Evolutionary conservation across 2,888 invertebrate genomes (phyloP), one percentile per base, ranked within the genome.

Genomic region (Cerceris ruficornis): DNA sequence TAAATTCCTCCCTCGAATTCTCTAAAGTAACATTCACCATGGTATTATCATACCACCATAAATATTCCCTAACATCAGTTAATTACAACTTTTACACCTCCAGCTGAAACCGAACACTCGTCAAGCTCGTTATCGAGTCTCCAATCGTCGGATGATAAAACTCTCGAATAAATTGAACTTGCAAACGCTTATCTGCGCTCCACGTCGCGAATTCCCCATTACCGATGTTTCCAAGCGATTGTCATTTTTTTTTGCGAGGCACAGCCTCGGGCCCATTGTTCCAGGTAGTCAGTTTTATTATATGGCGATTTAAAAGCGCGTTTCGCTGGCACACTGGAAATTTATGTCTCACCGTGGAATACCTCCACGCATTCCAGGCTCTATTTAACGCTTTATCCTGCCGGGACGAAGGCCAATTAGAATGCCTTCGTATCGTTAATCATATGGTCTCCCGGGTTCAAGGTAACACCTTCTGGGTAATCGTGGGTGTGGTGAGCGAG

Each of bases 401-500:
- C 58, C 42, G 7, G 50, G 58, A 49, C 52, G 77, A 77, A 82
- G 73, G 80, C 74, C 77, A 80, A 83, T 80, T 82, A 80, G 82
- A 82, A 62, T 28, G 77, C 54, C 64, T 59, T 69, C 58, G 60
- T 54, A 67, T 73, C 75, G 69, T 82, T 81, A 73, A 78, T 83
- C 76, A 65, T 80, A 79, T 52, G 55, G 74, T 41, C 58, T 52
- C 8, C 52, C 52, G 80, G 79, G 82, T 81, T 84, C 84, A 85
- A 83, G 84, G 84, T 77, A 60, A 43, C 55, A 41, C 41, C 64
- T 62, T 28, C 65, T 42, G 59, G 55, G 49, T 76, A 66, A 64
- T 73, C 70, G 80, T 82, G 72, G 82, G 84, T 66, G 84, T 76
- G 69, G 77, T 82, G 69, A 57, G 71, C 50, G 64, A 67, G 70